Conservation (phyloP, 2,888 invertebrate species). For the Nomada fabriciana region DNA sequence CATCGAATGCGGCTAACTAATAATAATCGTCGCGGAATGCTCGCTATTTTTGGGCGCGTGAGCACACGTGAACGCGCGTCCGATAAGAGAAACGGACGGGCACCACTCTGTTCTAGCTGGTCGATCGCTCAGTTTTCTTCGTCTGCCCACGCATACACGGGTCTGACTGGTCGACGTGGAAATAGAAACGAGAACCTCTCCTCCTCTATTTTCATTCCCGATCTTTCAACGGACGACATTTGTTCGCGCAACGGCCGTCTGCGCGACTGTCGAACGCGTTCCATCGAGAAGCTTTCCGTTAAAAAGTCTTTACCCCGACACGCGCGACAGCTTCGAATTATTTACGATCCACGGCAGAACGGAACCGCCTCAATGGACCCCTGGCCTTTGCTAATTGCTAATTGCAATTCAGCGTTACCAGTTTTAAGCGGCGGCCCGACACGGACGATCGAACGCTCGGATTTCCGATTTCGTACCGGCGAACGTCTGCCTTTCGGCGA, state of each 20-base stretch:
- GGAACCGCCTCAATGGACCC: background rate
- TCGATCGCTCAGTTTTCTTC: constrained; percentile 58
- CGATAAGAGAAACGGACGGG: constrained; percentile 63
- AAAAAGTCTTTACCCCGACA: background rate
- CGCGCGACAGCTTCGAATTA: background rate
- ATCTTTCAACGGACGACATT: constrained; percentile 22
- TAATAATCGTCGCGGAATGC: constrained; percentile 75
- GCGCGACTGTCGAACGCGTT: background rate
- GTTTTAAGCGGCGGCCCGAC: too few relatives aligned
- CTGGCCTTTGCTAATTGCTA: background rate
- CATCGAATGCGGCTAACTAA: constrained; percentile 65
- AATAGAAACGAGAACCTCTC: constrained; percentile 59
- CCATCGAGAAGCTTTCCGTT: background rate
- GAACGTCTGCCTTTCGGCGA: background rate
- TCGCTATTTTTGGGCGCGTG: constrained; percentile 71
- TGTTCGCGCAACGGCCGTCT: constrained; percentile 7
- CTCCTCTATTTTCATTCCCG: constrained; percentile 57
- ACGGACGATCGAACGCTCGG: background rate
- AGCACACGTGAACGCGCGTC: constrained; percentile 46
- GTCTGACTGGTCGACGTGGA: constrained; percentile 52
- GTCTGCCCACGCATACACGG: constrained; percentile 56
- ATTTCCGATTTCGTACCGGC: background rate
- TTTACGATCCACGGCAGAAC: background rate
- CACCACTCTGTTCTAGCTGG: constrained; percentile 24
- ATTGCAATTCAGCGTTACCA: background rate